Base-by-base conservation (phyloP, 2,888 invertebrate species). In the Lepidocyrtinus sp. region DNA sequence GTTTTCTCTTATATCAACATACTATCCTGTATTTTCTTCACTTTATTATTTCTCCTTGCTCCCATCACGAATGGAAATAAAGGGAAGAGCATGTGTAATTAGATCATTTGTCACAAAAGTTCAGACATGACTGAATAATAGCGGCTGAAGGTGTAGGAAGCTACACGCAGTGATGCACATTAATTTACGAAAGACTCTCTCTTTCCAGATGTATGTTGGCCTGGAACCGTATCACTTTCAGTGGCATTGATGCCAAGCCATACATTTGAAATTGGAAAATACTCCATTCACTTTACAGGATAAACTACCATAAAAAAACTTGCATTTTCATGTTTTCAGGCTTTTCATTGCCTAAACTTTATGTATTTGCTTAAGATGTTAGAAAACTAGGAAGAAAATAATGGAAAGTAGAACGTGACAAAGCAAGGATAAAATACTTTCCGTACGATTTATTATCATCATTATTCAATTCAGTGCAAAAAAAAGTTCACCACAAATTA, bases 401-500 rank as follows among this genome's bases (percentile, higher is more conserved):
- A 36, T 36, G 36, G 36, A 36, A 36, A 36, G 36, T 36, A 36
- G 12, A 36, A 36, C 36, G 36, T 36, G 36, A 36, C 36, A 36
- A 36, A 36, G 36, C 36, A 36, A 36, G 36, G 12, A 36, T 5
- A 36, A 36, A 36, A 36, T 36, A 12, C 36, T 7, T 36, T 5
- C 36, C 5, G 5, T 36, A 36, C 36, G 36, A 36, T 36, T 36
- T 36, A 36, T 36, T 36, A 12, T 36, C 36, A 36, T 59, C 73
- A 65, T 72, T 45, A 63, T 67, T 67, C 65, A 74, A 65, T 59
- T 65, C 64, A 62, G 19, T 0, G 25, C n/a, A 25, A 50, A 63
- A 75, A 59, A 25, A 27, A 75, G 55, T 25, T 75, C 19, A 45
- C 75, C 75, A 63, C 75, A 75, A 75, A 63, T 75, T 69, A 69